These are phyloP conservation scores for Tipula confusa DNA, from an alignment of 2,888 invertebrate species.

Conservation along the genomic window DNA sequence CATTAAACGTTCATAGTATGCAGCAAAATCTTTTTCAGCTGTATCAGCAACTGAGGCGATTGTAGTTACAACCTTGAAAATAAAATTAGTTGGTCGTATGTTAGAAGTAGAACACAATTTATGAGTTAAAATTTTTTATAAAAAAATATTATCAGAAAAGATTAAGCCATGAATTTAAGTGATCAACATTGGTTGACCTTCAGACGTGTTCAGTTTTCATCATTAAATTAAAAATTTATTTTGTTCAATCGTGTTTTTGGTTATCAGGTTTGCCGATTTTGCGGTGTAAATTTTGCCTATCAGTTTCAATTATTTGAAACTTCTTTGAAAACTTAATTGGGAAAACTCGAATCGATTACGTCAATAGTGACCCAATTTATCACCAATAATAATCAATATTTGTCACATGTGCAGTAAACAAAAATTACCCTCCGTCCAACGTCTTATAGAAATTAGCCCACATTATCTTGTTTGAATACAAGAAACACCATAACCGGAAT, in stretches of 20 bases:
- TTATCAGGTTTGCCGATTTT: neutral
- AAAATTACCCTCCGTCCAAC: neutral
- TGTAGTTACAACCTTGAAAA: slow-evolving; percentile 77
- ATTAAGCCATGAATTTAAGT: slow-evolving; percentile 27
- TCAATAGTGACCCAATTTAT: no score
- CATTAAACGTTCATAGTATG: slow-evolving; percentile 89
- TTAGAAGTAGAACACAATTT: neutral
- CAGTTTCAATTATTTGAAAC: no score
- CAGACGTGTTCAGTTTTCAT: slow-evolving; percentile 1
- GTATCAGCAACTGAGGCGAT: slow-evolving; percentile 98
- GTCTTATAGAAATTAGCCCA: neutral
- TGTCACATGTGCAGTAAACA: no score
- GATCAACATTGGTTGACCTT: slow-evolving; percentile 27
- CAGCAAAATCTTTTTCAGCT: slow-evolving; percentile 90
- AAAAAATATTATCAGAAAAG: slow-evolving; percentile 4
- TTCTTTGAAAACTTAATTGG: no score
- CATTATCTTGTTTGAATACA: neutral
- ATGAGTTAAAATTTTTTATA: neutral
- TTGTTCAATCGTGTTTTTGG: neutral
- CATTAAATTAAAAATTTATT: neutral
- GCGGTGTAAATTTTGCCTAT: no score
- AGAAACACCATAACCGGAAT: neutral
- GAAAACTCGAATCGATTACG: no score
- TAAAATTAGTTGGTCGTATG: no score
- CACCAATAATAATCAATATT: no score